Evolutionary conservation across 2,797 vertebrate genomes (phyloP).

Genomic region (Pseudocheirus occidentalis): DNA sequence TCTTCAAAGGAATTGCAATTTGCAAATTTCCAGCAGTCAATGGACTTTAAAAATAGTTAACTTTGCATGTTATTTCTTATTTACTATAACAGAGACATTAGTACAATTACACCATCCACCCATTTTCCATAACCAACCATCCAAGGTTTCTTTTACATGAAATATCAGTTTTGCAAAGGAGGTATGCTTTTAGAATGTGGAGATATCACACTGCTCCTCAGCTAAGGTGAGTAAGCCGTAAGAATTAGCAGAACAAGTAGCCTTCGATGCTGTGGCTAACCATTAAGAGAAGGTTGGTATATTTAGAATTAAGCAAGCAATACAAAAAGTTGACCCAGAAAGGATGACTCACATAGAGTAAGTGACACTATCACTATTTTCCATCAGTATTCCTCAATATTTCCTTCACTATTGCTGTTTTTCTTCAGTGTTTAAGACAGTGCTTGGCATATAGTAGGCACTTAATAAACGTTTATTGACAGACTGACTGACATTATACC

Average conservation of each 20-base stretch:
- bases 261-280: not conserved
- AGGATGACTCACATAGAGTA: not conserved
- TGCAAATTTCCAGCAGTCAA: slow-evolving; percentile 60
- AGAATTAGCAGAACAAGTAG: not conserved
- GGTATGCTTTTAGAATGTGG: slow-evolving; percentile 22
- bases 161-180: slow-evolving; percentile 49
- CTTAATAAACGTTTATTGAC: not conserved
- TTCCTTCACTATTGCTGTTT: not conserved
- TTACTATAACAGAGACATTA: slow-evolving; percentile 35
- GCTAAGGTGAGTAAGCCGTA: not conserved
- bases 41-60: slow-evolving; percentile 17
- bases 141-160: slow-evolving; percentile 30
- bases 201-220: not conserved
- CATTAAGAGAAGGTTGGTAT: not conserved
- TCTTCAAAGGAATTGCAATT: slow-evolving; percentile 61
- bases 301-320: not conserved
- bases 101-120: not conserved
- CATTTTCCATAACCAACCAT: not conserved
- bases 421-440: not conserved
- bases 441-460: not conserved
- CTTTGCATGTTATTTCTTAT: slow-evolving; percentile 45
- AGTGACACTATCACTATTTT: not conserved
- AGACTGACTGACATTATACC: not conserved
- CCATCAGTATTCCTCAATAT: not conserved
- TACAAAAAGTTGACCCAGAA: not conserved